Evolutionary conservation across 1,140 invertebrate species (phyloP), one percentile per base, ranked within the genome.

Genomic region (Solen grandis): DNA sequence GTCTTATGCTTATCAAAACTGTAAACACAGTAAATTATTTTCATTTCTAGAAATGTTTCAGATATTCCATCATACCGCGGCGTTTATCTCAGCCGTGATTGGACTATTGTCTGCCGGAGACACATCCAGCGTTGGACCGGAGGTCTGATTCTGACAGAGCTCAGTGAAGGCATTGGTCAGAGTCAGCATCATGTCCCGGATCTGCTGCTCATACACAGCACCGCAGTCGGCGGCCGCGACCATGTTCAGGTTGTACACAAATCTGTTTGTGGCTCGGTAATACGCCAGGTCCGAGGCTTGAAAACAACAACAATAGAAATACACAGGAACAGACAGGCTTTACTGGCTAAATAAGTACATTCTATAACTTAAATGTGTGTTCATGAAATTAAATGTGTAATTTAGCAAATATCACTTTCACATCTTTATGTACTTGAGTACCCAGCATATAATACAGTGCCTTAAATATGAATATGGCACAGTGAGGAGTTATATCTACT

Each of bases 141-240:
- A n/a, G 5, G 68, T 29, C 19, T 35, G 31, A 57, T 70, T 57
- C 5, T 5, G 29, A 36, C 68, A 70, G 4, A 70, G 19, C 38
- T 4, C 27, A 16, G 68, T 70, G 14, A 70, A 70, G 13, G 68
- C 22, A 38, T 70, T 70, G 3, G 68, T 70, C 46, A 70, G 46
- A 13, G 68, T n/a, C 2, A 70, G 27, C 27, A 57, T 35, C 31
- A 36, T 1, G 29, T 70, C 46, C 2, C 16, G 4, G 2, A 70
- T 54, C 8, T 70, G 22, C 0, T 50, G 5, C 13, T 52, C 31
- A 36, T 70, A 70, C 8, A 52, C 25, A 36, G 29, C 16, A 5
- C 22, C 68, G 57, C 68, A 70, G 27, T 31, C 41, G 29, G 46
- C 41, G 22, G 36, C 41, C 13, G 57, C 52, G 27, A 31, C 22